Base-by-base conservation (phyloP, 2,888 invertebrate species). In the Cryptocephalus moraei region DNA sequence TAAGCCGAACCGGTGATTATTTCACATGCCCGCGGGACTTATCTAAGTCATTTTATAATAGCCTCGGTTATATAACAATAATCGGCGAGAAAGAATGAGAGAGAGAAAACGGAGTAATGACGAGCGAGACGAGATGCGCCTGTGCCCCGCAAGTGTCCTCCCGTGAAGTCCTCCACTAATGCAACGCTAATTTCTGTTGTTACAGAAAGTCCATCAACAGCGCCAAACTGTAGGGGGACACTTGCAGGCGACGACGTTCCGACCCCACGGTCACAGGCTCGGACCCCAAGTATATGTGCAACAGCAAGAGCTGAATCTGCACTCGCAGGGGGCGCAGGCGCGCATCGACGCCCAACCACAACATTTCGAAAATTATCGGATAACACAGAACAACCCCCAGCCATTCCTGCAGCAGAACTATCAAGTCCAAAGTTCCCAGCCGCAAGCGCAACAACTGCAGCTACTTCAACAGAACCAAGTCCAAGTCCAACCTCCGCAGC, bases 191-290 rank as follows among this genome's bases (percentile, higher is more conserved):
- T 58, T 54, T 59, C 56, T 58, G 60, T 60, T 59, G 59, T 61
- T 61, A 57, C 71, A 72, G 72, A 71, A 70, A 65, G 36, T 36
- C 11, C 10, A 61, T 51, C 58, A 58, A 49, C 56, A 61, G 54
- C 59, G 61, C 55, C 62, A 61, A 55, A 58, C 63, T 58, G 60
- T 68, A 53, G 69, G 68, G 68, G 66, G 65, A 60, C 60, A 66
- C 56, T 62, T 69, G 57, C 67, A 68, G 59, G 64, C 72, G 33
- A 73, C 73, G 45, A 73, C 73, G 38, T 73, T 65, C 60, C 65
- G 72, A 43, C 73, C 73, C 45, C 22, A 22, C 22, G 22, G 22
- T 22, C 22, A 22, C 22, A 6, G 22, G 22, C 22, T 22, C 22
- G 22, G 22, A 22, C 59, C 56, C 32, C 51, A 52, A 43, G 58